These are phyloP conservation scores for Macroglossus sobrinus DNA, from an alignment of 2,113 vertebrate species.

Conservation along the genomic window DNA sequence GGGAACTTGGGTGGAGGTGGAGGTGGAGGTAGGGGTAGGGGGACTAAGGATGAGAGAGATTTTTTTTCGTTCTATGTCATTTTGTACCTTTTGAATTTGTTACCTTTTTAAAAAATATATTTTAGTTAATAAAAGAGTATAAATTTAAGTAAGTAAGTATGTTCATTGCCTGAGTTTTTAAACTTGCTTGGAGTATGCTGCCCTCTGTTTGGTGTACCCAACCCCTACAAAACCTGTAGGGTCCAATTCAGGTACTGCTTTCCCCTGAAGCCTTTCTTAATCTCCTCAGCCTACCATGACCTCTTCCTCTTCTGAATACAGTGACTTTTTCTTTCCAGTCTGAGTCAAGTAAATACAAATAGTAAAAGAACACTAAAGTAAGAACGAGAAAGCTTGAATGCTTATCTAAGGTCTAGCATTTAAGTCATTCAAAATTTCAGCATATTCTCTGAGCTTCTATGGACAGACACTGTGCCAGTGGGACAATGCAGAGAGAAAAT, in stretches of 20 bases:
- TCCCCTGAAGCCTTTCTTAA: background rate
- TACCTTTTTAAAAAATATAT: background rate
- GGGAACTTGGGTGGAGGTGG: background rate
- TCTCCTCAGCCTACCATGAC: background rate
- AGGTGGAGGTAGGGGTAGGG: fast-evolving
- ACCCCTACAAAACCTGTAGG: background rate
- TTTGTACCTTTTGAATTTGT: background rate
- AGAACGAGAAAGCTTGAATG: background rate
- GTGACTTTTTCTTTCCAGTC: background rate
- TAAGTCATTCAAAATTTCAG: background rate
- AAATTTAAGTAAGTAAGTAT: background rate
- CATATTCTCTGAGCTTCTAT: background rate
- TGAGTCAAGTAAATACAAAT: background rate
- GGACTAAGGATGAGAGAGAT: background rate
- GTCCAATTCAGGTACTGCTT: background rate
- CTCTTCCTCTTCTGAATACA: background rate
- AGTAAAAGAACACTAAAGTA: background rate
- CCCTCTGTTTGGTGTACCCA: background rate
- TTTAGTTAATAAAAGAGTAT: background rate
- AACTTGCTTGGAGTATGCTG: background rate
- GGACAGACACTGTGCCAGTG: background rate
- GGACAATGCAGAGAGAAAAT: background rate
- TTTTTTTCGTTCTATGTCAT: background rate
- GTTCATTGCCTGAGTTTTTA: background rate
- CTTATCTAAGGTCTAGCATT: background rate